Conservation (phyloP, 1,140 invertebrate species). For the Linepithema humile region DNA sequence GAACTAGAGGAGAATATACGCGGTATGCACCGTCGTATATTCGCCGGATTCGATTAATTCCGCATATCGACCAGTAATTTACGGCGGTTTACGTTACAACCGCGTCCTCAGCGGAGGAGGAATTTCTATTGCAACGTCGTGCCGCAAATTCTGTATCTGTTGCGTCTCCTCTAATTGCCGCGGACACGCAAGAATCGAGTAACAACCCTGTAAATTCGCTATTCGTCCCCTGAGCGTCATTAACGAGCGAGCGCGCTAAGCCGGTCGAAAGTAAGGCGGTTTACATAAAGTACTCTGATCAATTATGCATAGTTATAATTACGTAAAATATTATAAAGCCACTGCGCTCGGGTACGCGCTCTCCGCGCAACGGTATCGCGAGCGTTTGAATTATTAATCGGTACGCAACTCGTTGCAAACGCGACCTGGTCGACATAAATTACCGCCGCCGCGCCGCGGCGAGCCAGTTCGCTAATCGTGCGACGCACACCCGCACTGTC, state of each 20-base stretch:
- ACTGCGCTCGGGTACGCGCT: not conserved
- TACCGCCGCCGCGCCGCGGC: not conserved
- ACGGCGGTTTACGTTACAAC: constrained; percentile 41
- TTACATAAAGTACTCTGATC: not conserved
- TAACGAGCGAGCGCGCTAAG: not conserved
- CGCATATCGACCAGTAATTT: constrained; percentile 60
- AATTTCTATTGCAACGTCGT: constrained; percentile 44
- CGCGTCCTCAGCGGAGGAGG: not conserved
- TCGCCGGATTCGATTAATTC: constrained; percentile 63
- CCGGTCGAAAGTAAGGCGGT: not conserved
- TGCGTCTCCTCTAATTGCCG: constrained; percentile 54
- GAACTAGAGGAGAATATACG: not conserved
- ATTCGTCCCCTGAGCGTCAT: not conserved
- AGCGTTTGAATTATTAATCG: constrained; percentile 43
- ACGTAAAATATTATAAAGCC: constrained; percentile 6
- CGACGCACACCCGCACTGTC: constrained; percentile 35
- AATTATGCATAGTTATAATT: not conserved
- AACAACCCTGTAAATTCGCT: not conserved
- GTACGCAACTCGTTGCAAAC: constrained; percentile 12
- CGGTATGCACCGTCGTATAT: constrained; percentile 5
- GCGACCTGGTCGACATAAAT: constrained; percentile 33
- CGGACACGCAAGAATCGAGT: constrained; percentile 27
- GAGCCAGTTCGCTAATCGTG: constrained; percentile 40
- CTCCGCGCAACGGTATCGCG: constrained; percentile 1
- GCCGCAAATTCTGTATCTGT: constrained; percentile 46